These are phyloP conservation scores for Jaculus jaculus DNA, from an alignment of 2,113 vertebrate genomes.

Conservation along the genomic window DNA sequence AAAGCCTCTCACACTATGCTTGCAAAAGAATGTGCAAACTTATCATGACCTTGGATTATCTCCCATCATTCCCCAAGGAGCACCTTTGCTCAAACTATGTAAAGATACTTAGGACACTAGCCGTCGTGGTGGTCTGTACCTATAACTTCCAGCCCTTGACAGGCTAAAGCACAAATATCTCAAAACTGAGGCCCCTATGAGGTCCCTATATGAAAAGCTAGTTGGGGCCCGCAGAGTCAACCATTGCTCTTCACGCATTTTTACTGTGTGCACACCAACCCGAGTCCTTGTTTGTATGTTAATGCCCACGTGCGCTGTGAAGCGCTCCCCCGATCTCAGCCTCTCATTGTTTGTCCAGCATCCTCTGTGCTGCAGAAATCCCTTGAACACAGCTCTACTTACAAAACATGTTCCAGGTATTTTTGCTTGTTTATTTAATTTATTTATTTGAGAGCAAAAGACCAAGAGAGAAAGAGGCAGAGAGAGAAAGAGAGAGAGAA, in stretches of 20 bases:
- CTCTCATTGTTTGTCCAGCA: not conserved
- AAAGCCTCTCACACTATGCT: not conserved
- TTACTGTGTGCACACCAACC: not conserved
- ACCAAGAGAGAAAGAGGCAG: no score
- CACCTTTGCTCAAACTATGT: not conserved
- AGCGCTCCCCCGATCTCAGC: not conserved
- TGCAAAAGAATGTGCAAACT: constrained; percentile 15
- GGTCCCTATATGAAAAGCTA: not conserved
- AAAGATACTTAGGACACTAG: no score
- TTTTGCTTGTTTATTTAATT: no score
- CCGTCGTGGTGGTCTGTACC: no score
- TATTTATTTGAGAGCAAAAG: no score
- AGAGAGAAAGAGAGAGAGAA: no score
- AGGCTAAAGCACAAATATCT: not conserved
- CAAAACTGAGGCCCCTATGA: not conserved
- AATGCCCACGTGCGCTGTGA: not conserved
- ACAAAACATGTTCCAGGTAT: not conserved
- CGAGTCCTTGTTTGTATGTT: not conserved
- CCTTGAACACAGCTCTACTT: not conserved
- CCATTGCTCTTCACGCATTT: not conserved
- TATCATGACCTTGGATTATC: not conserved
- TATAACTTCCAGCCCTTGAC: not conserved
- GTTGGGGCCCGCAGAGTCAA: not conserved
- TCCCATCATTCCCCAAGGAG: not conserved
- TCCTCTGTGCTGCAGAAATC: not conserved